Conservation (phyloP, 1,140 invertebrate genomes). For the Hyles vespertilio region DNA sequence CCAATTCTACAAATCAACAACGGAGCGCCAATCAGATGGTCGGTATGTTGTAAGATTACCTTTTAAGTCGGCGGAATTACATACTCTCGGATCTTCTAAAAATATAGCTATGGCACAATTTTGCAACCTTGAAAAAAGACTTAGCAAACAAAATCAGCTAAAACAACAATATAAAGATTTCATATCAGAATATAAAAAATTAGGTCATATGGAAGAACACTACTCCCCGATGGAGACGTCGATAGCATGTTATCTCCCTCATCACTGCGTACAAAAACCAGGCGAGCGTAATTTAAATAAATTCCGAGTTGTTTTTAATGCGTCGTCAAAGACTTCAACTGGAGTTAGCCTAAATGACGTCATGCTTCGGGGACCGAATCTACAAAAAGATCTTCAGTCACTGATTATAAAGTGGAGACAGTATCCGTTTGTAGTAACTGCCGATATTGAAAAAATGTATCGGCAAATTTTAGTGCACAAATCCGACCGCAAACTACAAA, state of each 20-base stretch:
- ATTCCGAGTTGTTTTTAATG: slow-evolving; percentile 62
- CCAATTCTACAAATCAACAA: slow-evolving; percentile 19
- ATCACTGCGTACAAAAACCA: slow-evolving; percentile 12
- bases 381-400: slow-evolving; percentile 42
- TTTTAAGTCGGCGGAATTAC: slow-evolving; percentile 6
- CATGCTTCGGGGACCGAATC: slow-evolving; percentile 44
- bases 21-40: slow-evolving; percentile 12
- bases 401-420: slow-evolving; percentile 34
- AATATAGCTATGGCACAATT: slow-evolving; percentile 27
- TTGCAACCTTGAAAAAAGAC: slow-evolving; percentile 17
- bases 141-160: slow-evolving; percentile 15
- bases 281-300: slow-evolving; percentile 35
- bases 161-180: slow-evolving; percentile 17
- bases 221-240: background rate
- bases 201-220: slow-evolving; percentile 7
- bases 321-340: slow-evolving; percentile 33
- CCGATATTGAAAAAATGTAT: slow-evolving; percentile 46
- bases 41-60: slow-evolving; percentile 20
- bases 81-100: slow-evolving; percentile 20
- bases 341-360: slow-evolving; percentile 55
- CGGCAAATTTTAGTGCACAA: slow-evolving; percentile 13
- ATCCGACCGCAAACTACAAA: slow-evolving; percentile 5
- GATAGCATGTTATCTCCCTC: slow-evolving; percentile 15
- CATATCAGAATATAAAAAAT: slow-evolving; percentile 4
- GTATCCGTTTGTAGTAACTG: slow-evolving; percentile 26